A percentile compares a stretch with the other conserved stretches of the same genome.
These are phyloP conservation scores for Capitulum mitella DNA, from an alignment of 2,888 invertebrate species.

Conservation along the genomic window DNA sequence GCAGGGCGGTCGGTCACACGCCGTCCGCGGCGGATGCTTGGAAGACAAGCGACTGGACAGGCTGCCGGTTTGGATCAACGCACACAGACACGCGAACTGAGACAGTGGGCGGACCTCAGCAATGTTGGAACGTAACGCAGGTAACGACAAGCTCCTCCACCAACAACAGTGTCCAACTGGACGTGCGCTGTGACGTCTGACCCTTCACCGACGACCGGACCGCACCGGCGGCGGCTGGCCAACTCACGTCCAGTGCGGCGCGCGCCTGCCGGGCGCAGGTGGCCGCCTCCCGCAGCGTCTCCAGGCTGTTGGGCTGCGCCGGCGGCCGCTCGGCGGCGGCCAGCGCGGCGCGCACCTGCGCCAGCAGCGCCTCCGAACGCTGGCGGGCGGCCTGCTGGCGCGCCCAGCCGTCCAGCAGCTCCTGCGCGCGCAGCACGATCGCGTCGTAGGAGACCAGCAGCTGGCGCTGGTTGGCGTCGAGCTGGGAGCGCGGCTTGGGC, in stretches of 20 bases:
- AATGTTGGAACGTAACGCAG: no score
- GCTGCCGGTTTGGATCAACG: no score
- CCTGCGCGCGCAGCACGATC: background rate
- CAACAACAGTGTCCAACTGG: no score
- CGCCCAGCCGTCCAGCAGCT: constrained; percentile 5
- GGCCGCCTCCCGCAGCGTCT: background rate
- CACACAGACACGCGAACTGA: no score
- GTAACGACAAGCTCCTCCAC: no score
- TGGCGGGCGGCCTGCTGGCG: background rate
- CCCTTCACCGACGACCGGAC: background rate
- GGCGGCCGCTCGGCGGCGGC: background rate
- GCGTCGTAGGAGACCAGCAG: constrained; percentile 8
- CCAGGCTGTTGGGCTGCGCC: background rate
- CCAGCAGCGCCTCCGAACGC: background rate
- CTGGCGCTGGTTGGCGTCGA: constrained; percentile 19
- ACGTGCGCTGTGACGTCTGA: no score
- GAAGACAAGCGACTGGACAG: no score
- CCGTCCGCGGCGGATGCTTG: no score
- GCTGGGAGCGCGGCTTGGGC: background rate
- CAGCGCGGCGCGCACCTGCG: constrained; percentile 19
- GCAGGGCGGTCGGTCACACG: background rate
- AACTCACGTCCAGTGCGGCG: background rate
- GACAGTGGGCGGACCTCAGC: no score
- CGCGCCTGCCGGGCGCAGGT: background rate
- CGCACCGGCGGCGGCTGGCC: background rate